A percentile compares a stretch with the other conserved stretches of the same genome.
These are phyloP conservation scores for Todus mexicanus DNA, from an alignment of 2,797 vertebrate species.

Conservation along the genomic window DNA sequence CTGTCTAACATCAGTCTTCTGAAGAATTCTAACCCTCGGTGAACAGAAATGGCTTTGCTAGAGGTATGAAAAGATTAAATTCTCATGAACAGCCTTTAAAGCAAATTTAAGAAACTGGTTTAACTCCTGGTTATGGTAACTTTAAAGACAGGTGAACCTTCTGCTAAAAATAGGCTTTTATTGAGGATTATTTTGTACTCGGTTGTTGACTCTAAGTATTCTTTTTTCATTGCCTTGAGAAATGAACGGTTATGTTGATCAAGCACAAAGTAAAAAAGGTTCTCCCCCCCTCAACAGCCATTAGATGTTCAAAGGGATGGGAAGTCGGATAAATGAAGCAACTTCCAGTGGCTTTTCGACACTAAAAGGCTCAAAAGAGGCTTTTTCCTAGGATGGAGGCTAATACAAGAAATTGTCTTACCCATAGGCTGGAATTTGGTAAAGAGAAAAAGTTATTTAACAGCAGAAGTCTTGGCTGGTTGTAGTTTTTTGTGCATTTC, in stretches of 20 bases:
- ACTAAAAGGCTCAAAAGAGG: background rate
- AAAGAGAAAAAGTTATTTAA: background rate
- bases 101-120: background rate
- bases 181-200: background rate
- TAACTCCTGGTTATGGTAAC: background rate
- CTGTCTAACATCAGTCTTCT: background rate
- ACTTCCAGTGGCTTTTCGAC: background rate
- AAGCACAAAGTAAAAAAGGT: background rate
- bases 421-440: background rate
- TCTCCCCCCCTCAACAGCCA: background rate
- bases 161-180: background rate
- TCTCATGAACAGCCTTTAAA: background rate
- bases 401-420: background rate
- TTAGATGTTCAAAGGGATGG: background rate
- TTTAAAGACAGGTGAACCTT: background rate
- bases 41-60: background rate
- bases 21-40: background rate
- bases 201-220: background rate
- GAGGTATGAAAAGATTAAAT: background rate
- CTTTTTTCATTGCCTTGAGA: background rate
- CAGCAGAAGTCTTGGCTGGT: background rate
- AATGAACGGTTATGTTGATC: background rate
- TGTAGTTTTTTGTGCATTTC: background rate
- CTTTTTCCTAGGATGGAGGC: background rate
- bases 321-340: background rate